Evolutionary conservation across 2,797 vertebrate species (phyloP).

Genomic region (Melanotaenia parkinsoni): DNA sequence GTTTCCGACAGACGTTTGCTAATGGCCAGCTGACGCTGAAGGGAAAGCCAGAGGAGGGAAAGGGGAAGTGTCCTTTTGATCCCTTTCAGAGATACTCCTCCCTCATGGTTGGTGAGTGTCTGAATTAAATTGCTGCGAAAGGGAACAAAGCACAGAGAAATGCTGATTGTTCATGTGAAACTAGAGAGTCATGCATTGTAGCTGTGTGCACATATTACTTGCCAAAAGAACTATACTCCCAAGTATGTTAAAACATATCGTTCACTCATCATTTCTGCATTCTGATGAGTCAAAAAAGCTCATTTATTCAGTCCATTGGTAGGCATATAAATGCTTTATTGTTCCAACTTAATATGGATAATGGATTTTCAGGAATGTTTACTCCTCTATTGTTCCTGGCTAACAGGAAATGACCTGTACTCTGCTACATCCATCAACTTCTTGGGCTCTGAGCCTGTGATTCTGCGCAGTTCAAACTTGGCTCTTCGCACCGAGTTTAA

Average conservation of each 20-base stretch:
- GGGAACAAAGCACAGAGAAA: conserved; percentile 30
- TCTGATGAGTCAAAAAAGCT: neutral
- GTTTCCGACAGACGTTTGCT: conserved; percentile 73
- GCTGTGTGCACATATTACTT: conserved; percentile 18
- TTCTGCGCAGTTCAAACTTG: conserved; percentile 77
- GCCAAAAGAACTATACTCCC: neutral
- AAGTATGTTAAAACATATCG: neutral
- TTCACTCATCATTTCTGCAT: neutral
- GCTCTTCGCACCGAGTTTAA: conserved; percentile 82
- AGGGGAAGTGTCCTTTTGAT: conserved; percentile 87
- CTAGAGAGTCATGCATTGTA: conserved; percentile 15
- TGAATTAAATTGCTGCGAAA: conserved; percentile 39
- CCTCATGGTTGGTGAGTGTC: conserved; percentile 84
- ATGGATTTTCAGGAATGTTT: conserved; percentile 55
- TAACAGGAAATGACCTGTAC: conserved; percentile 85
- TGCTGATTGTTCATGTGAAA: conserved; percentile 42
- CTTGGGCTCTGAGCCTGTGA: conserved; percentile 85
- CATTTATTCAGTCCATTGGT: conserved; percentile 15
- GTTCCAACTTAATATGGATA: conserved; percentile 40
- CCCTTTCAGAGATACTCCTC: conserved; percentile 84
- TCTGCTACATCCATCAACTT: conserved; percentile 88
- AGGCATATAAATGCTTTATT: conserved; percentile 30
- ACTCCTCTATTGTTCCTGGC: conserved; percentile 55
- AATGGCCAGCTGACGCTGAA: conserved; percentile 77
- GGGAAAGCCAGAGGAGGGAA: conserved; percentile 81